Conservation (phyloP, 2,113 vertebrate species). For the Sus scrofa region DNA sequence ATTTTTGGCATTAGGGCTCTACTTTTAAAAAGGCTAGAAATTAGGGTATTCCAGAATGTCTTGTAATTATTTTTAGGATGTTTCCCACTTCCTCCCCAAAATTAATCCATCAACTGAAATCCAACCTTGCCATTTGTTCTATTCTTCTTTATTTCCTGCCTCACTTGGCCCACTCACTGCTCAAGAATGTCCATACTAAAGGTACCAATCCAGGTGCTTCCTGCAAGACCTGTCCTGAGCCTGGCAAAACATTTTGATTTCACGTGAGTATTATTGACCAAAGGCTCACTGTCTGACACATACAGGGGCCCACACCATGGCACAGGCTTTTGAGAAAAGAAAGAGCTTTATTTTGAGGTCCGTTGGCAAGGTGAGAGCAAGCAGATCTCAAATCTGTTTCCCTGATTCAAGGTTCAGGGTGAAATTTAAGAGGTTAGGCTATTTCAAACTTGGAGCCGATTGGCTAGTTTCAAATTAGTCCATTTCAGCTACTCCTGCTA, state of each 20-base stretch:
- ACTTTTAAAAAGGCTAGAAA: not conserved
- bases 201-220: not conserved
- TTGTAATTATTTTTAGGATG: not conserved
- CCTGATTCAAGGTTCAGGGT: not conserved
- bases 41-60: not conserved
- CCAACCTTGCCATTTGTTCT: rapidly evolving
- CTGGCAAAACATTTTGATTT: not conserved
- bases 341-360: not conserved
- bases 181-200: not conserved
- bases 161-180: not conserved
- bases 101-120: not conserved
- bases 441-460: not conserved
- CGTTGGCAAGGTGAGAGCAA: not conserved
- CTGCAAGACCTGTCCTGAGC: not conserved
- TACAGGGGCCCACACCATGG: not conserved
- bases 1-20: not conserved
- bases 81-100: not conserved
- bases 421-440: not conserved
- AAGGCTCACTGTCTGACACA: not conserved
- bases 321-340: not conserved
- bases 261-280: not conserved
- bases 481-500: not conserved
- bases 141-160: not conserved
- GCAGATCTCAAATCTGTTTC: not conserved
- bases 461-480: not conserved